Percentiles rank a stretch among this genome's conserved stretches.
Conservation (phyloP, 2,888 invertebrate species). For the Dilophus febrilis region DNA sequence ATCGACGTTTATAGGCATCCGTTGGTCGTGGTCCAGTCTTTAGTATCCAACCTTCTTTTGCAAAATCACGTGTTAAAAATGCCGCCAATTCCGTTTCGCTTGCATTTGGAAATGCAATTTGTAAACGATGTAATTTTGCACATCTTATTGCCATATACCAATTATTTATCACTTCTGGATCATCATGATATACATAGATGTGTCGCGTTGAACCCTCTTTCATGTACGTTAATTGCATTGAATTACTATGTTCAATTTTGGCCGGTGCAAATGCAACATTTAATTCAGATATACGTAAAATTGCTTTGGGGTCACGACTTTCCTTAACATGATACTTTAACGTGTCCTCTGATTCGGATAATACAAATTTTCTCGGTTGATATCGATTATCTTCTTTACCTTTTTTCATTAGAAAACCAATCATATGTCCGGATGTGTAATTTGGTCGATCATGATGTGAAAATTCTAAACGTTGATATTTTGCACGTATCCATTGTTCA, state of each 20-base stretch:
- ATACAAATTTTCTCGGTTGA: constrained; percentile 65
- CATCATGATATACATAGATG: constrained; percentile 74
- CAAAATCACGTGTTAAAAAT: constrained; percentile 64
- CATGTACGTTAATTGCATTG: constrained; percentile 69
- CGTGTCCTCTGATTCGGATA: constrained; percentile 64
- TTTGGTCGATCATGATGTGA: constrained; percentile 54
- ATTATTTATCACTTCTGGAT: constrained; percentile 66
- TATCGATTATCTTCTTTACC: constrained; percentile 77
- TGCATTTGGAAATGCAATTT: constrained; percentile 67
- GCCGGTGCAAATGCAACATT: constrained; percentile 72
- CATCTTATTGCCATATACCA: constrained; percentile 75
- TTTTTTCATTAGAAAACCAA: constrained; percentile 74
- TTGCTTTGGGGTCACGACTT: constrained; percentile 64
- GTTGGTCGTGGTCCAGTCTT: constrained; percentile 72
- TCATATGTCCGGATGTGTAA: constrained; percentile 65
- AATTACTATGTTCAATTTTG: constrained; percentile 63
- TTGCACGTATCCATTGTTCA: constrained; percentile 83
- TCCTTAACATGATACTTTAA: constrained; percentile 61
- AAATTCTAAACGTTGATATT: constrained; percentile 80
- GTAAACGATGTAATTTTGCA: constrained; percentile 65
- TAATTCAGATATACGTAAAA: constrained; percentile 60
- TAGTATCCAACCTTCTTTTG: constrained; percentile 73
- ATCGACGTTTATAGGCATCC: constrained; percentile 67
- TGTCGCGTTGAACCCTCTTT: constrained; percentile 74
- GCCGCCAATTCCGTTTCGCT: constrained; percentile 52